phyloP scores from a whole-genome alignment of 2,888 invertebrate genomes.

The Drosophila rellima region DNA sequence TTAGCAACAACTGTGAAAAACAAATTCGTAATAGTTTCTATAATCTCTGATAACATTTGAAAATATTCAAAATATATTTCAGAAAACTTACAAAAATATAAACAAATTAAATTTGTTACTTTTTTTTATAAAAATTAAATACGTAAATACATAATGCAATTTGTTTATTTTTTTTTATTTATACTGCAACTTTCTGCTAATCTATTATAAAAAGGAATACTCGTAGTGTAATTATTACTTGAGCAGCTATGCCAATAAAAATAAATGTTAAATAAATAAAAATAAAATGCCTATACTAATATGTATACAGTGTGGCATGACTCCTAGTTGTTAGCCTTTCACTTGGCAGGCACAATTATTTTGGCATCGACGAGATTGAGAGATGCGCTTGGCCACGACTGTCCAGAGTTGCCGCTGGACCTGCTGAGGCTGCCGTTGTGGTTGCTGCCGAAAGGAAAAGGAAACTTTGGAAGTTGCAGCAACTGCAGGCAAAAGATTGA shows the following conservation, averaged over 20 bases:
- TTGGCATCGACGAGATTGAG: conserved; percentile 32
- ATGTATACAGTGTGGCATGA: not conserved
- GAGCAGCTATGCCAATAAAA: not conserved
- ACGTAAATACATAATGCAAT: too few relatives aligned
- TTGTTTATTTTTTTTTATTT: not conserved
- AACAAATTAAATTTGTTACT: too few relatives aligned
- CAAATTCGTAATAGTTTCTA: too few relatives aligned
- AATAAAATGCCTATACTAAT: conserved; percentile 5
- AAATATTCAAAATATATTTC: too few relatives aligned
- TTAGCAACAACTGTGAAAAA: too few relatives aligned
- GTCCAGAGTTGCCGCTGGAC: conserved; percentile 26
- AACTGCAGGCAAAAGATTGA: conserved; percentile 16
- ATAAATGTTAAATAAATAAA: conserved; percentile 5
- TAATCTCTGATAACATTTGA: too few relatives aligned
- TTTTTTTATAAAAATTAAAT: too few relatives aligned
- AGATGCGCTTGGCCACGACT: conserved; percentile 59
- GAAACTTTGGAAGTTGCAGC: conserved; percentile 44
- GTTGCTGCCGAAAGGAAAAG: conserved; percentile 51
- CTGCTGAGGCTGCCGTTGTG: not conserved
- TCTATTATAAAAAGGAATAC: not conserved
- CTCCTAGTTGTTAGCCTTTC: conserved; percentile 61
- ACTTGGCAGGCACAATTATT: conserved; percentile 60
- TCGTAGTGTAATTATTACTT: not conserved
- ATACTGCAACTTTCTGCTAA: not conserved
- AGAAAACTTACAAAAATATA: too few relatives aligned